Evolutionary conservation across 2,797 vertebrate species (phyloP).

Genomic region (Leuciscus waleckii): DNA sequence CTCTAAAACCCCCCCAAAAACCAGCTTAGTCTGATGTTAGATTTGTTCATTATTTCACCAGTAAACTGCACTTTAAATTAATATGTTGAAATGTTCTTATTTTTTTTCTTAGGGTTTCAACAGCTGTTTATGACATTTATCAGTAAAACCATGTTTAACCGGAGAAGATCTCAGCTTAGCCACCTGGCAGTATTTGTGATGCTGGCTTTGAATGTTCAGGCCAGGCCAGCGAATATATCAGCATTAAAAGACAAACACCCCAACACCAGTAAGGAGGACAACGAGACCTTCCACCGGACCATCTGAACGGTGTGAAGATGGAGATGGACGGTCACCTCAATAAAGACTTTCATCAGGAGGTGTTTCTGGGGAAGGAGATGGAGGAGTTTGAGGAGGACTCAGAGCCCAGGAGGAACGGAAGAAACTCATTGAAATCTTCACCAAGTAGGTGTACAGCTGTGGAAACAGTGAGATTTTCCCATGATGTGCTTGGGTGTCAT

Average conservation of each 20-base stretch:
- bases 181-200: constrained; percentile 75
- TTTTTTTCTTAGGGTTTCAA: constrained; percentile 12
- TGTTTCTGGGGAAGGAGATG: constrained; percentile 92
- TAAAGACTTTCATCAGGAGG: constrained; percentile 95
- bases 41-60: background rate
- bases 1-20: background rate
- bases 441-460: constrained; percentile 82
- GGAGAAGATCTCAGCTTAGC: constrained; percentile 68
- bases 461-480: background rate
- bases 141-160: constrained; percentile 68
- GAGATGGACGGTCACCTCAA: constrained; percentile 96
- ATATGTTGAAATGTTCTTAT: background rate
- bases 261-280: constrained; percentile 79
- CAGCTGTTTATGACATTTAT: background rate
- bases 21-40: background rate
- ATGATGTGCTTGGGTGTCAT: background rate
- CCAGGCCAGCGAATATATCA: constrained; percentile 91
- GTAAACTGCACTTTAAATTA: background rate
- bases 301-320: constrained; percentile 93
- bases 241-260: constrained; percentile 79
- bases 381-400: constrained; percentile 95
- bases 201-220: constrained; percentile 75
- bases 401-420: constrained; percentile 88
- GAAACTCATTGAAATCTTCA: constrained; percentile 92
- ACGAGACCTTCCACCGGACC: constrained; percentile 91